Conservation (phyloP, 2,797 vertebrate genomes). For the Okamejei kenojei region DNA sequence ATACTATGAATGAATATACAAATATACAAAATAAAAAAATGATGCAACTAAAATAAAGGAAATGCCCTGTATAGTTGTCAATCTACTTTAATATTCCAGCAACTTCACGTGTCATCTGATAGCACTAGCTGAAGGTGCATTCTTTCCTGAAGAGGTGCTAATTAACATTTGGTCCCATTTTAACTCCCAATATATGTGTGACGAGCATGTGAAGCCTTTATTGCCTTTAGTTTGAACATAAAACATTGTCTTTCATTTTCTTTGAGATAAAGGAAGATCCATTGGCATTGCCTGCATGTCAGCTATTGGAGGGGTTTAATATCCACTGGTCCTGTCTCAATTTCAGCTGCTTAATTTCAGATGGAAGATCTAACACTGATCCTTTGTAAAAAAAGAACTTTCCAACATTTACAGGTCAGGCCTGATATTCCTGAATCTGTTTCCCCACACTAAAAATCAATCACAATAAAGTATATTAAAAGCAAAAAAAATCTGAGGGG, state of each 20-base stretch:
- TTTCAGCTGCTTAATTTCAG: background rate
- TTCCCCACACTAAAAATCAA: background rate
- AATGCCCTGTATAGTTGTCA: background rate
- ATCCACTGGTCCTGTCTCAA: constrained; percentile 37
- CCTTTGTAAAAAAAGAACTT: background rate
- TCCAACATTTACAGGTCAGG: background rate
- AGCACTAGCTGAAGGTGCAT: background rate
- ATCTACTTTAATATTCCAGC: background rate
- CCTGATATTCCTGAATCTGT: background rate
- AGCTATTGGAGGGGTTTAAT: background rate
- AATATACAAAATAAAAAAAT: constrained; percentile 8
- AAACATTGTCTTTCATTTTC: background rate
- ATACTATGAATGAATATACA: background rate
- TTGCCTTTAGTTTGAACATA: background rate
- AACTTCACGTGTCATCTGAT: background rate
- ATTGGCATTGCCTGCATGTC: background rate
- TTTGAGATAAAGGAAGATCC: background rate
- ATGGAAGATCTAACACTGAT: background rate
- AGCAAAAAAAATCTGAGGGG: background rate
- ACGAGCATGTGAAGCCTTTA: background rate
- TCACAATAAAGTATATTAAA: background rate
- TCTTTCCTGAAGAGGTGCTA: background rate
- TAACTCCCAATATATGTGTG: background rate
- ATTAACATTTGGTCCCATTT: background rate
- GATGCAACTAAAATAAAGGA: constrained; percentile 31